Base-by-base conservation (phyloP, 1,140 invertebrate genomes). In the Brachystomella parvula region DNA sequence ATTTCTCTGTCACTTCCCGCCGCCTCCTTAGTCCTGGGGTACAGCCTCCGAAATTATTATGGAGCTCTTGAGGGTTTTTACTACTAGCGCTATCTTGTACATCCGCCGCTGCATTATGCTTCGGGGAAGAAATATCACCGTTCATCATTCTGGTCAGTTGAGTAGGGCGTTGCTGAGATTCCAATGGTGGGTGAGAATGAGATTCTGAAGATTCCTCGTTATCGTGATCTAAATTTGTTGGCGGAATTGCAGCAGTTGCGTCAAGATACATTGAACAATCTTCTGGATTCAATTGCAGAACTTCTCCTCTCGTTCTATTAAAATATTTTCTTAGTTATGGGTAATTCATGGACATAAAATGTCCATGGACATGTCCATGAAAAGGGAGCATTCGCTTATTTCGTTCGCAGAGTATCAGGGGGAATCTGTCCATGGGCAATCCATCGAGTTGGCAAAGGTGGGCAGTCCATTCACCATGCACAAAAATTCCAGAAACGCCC, bases 1-100 rank as follows among this genome's bases (percentile, higher is more conserved):
- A 89, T 75, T 89, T 89, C 65, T 89, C 87, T 56, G 80, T 79
- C 59, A 82, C 82, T 60, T 83, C 80, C 19, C 88, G 80, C n/a
- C 87, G 81, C 9, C 87, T 80, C 28, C 78, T 63, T n/a, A 88
- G 78, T 19, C 82, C 85, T 9, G 86, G 85, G 0, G 85, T 87
- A 57, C 81, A 82, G 47, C 80, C 74, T 57, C 70, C 64, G 68
- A 59, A 73, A 56, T 56, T 44, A 61, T 33, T 44, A 44, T 15
- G 19, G 32, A 57, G 32, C 32, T 28, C 58, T 26, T 15, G 3
- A 39, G 60, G 31, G 21, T 15, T 32, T 59, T 17, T 6, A 29
- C 3, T 31, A 32, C 29, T 44, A n/a, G 12, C 53, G 26, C 6
- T 24, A 56, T 31, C 47, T 56, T 29, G 12, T 2, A 15, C 44